phyloP scores from a whole-genome alignment of 2,888 invertebrate genomes.

The Athetis lepigone region DNA sequence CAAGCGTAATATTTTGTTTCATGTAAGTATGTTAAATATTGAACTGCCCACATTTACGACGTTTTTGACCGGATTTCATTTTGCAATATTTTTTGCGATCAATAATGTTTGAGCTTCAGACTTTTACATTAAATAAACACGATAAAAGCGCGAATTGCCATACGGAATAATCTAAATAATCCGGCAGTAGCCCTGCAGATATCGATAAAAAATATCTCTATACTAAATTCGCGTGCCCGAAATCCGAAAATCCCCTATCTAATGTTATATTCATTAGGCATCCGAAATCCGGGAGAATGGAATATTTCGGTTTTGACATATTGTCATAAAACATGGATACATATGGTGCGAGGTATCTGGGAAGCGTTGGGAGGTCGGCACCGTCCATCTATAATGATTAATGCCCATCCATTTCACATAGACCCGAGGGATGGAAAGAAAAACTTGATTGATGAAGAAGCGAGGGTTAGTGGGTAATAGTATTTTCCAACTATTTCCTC shows the following conservation, averaged over 20 bases:
- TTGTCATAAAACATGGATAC: slow-evolving; percentile 67
- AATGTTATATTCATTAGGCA: slow-evolving; percentile 55
- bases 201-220: slow-evolving; percentile 23
- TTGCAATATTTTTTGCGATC: not conserved
- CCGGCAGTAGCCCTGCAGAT: slow-evolving; percentile 2
- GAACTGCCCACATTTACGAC: slow-evolving; percentile 3
- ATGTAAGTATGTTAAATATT: slow-evolving; percentile 30
- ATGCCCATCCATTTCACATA: slow-evolving; percentile 83
- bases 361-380: slow-evolving; percentile 73
- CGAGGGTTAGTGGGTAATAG: slow-evolving; percentile 71
- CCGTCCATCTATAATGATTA: slow-evolving; percentile 85
- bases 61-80: slow-evolving; percentile 5
- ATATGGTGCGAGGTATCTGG: slow-evolving; percentile 71
- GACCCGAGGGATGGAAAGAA: slow-evolving; percentile 72
- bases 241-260: slow-evolving; percentile 28
- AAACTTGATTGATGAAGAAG: slow-evolving; percentile 86
- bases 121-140: not conserved
- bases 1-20: slow-evolving; percentile 12
- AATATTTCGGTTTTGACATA: slow-evolving; percentile 60
- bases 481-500: slow-evolving; percentile 75
- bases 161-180: slow-evolving; percentile 18
- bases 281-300: slow-evolving; percentile 43
- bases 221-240: slow-evolving; percentile 21
- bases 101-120: not conserved
- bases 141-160: slow-evolving; percentile 6